Percentiles rank a stretch among this genome's conserved stretches.
phyloP scores from a whole-genome alignment of 1,140 invertebrate genomes.

The Teleogryllus occipitalis region DNA sequence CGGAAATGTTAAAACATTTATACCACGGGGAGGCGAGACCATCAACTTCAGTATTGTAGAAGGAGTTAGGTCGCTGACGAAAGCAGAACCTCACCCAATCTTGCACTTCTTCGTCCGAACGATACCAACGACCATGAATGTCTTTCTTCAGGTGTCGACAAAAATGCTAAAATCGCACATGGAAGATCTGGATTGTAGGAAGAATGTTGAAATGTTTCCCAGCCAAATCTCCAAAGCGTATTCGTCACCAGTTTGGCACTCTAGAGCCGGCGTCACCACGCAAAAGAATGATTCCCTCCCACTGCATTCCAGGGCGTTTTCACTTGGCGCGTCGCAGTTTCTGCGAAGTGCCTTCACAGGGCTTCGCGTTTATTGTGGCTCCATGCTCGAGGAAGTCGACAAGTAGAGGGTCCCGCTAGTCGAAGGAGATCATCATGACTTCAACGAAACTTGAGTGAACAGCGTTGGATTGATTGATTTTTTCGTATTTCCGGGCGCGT shows the following conservation, averaged over 20 bases:
- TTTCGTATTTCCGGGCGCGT: too few relatives aligned
- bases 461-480: not conserved
- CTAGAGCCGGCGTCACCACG: not conserved
- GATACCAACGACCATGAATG: not conserved
- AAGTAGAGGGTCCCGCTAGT: not conserved
- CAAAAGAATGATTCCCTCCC: slow-evolving; percentile 12
- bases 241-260: not conserved
- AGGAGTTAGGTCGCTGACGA: slow-evolving; percentile 6
- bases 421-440: not conserved
- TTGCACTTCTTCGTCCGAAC: not conserved
- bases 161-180: not conserved
- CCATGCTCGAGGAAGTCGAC: slow-evolving; percentile 7
- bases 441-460: not conserved
- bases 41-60: not conserved
- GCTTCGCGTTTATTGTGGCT: not conserved
- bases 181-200: not conserved
- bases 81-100: not conserved
- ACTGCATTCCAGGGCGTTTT: slow-evolving; percentile 18
- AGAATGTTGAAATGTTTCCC: not conserved
- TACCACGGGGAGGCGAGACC: not conserved
- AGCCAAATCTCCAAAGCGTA: not conserved
- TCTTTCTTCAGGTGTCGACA: not conserved
- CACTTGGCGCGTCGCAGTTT: slow-evolving; percentile 15
- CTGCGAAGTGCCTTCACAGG: slow-evolving; percentile 6
- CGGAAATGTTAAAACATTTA: not conserved